phyloP scores from a whole-genome alignment of 1,140 invertebrate species.

The Drosophila ficusphila region DNA sequence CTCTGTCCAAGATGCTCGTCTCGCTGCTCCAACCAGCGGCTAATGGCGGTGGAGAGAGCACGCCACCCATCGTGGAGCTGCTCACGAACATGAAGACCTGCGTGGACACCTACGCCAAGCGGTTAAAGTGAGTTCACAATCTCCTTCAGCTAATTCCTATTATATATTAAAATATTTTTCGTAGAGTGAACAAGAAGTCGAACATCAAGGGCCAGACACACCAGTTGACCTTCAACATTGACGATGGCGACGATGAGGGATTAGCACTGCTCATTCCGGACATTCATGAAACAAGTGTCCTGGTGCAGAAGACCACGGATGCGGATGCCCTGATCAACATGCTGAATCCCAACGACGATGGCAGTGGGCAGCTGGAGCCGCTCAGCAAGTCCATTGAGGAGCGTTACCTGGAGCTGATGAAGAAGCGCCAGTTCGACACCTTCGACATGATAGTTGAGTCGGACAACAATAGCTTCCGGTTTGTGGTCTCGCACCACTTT shows the following conservation, averaged over 20 bases:
- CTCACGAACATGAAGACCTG: slow-evolving; percentile 94
- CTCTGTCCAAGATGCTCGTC: slow-evolving; percentile 88
- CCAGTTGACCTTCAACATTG: slow-evolving; percentile 80
- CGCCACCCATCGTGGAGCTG: slow-evolving; percentile 88
- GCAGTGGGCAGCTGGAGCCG: slow-evolving; percentile 84
- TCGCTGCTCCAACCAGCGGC: slow-evolving; percentile 88
- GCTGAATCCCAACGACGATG: slow-evolving; percentile 78
- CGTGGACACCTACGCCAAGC: slow-evolving; percentile 95
- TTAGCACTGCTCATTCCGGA: slow-evolving; percentile 94
- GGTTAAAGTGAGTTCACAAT: slow-evolving; percentile 88
- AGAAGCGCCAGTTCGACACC: slow-evolving; percentile 94
- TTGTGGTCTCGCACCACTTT: slow-evolving; percentile 96
- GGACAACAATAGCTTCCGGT: slow-evolving; percentile 90
- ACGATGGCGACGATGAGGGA: slow-evolving; percentile 90
- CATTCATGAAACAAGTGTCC: slow-evolving; percentile 92
- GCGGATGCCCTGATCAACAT: slow-evolving; percentile 82
- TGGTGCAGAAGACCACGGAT: slow-evolving; percentile 90
- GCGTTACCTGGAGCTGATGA: slow-evolving; percentile 94
- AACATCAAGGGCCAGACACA: slow-evolving; percentile 83
- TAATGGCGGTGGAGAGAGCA: slow-evolving; percentile 61
- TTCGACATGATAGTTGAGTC: slow-evolving; percentile 95
- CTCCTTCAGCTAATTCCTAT: too few relatives aligned
- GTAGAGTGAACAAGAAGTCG: slow-evolving; percentile 84
- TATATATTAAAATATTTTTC: too few relatives aligned
- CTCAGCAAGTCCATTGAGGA: slow-evolving; percentile 87